Percentiles rank a stretch among this genome's conserved stretches.
Evolutionary conservation across 2,888 invertebrate genomes (phyloP).

Genomic region (Celastrina argiolus): DNA sequence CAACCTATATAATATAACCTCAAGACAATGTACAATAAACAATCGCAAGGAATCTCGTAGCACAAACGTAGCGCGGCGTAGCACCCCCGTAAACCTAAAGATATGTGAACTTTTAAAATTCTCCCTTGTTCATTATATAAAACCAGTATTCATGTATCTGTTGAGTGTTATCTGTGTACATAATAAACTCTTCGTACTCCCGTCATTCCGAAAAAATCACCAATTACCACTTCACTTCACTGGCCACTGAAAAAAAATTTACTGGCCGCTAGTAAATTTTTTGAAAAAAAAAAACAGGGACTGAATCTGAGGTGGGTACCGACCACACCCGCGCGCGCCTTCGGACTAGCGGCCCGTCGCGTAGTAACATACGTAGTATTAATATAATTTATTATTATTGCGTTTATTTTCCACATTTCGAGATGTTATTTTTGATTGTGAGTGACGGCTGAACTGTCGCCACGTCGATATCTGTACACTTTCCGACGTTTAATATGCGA

Average conservation of each 20-base stretch:
- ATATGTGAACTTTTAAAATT: neutral
- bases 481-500: neutral
- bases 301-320: constrained; percentile 41
- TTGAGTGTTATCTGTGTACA: constrained; percentile 36
- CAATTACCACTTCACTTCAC: constrained; percentile 64
- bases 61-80: constrained; percentile 37
- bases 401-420: constrained; percentile 51
- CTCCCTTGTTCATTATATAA: neutral
- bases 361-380: constrained; percentile 48
- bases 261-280: constrained; percentile 49
- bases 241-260: constrained; percentile 40
- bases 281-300: constrained; percentile 47
- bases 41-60: neutral
- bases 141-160: constrained; percentile 22
- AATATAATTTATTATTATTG: constrained; percentile 65
- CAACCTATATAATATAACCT: no score
- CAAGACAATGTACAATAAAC: no score
- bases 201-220: constrained; percentile 58
- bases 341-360: constrained; percentile 50
- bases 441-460: constrained; percentile 32
- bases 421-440: constrained; percentile 46
- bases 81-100: constrained; percentile 43
- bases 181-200: constrained; percentile 54
- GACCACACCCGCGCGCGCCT: constrained; percentile 51
- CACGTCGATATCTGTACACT: neutral